These are phyloP conservation scores for Hippocampus comes DNA, from an alignment of 2,113 vertebrate species.

Conservation along the genomic window DNA sequence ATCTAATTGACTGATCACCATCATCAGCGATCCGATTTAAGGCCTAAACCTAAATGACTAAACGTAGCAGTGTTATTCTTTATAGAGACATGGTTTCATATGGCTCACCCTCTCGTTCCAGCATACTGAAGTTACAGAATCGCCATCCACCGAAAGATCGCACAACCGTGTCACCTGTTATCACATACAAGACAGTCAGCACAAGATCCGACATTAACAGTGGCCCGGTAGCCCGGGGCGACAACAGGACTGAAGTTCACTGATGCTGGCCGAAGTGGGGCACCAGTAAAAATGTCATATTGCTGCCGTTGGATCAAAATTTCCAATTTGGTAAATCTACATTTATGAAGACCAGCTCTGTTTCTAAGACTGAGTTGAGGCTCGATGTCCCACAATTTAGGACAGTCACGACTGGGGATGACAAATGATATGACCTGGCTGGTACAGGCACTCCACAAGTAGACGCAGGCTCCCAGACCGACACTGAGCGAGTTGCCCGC, in stretches of 20 bases:
- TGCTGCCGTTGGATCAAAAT: too few relatives aligned
- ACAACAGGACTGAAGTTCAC: too few relatives aligned
- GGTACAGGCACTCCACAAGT: constrained; percentile 97
- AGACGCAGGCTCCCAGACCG: constrained; percentile 94
- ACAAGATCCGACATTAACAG: too few relatives aligned
- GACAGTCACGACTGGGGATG: too few relatives aligned
- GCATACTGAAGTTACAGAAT: constrained; percentile 94
- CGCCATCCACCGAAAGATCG: constrained; percentile 94
- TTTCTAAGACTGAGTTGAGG: too few relatives aligned
- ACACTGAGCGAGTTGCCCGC: constrained; percentile 95
- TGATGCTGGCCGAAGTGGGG: too few relatives aligned
- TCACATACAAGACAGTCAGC: not conserved
- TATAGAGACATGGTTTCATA: not conserved
- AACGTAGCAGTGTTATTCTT: not conserved
- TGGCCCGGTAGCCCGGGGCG: too few relatives aligned
- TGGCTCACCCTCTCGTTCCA: constrained; percentile 94
- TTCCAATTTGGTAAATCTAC: too few relatives aligned
- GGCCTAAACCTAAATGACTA: not conserved
- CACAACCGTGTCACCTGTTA: constrained; percentile 91
- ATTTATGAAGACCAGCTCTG: too few relatives aligned
- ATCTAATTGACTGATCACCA: too few relatives aligned
- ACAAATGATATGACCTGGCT: constrained; percentile 80
- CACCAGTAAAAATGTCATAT: too few relatives aligned
- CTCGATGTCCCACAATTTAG: too few relatives aligned
- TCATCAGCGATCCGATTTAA: not conserved